Evolutionary conservation across 2,113 vertebrate species (phyloP).

Genomic region (Ctenomys sociabilis): DNA sequence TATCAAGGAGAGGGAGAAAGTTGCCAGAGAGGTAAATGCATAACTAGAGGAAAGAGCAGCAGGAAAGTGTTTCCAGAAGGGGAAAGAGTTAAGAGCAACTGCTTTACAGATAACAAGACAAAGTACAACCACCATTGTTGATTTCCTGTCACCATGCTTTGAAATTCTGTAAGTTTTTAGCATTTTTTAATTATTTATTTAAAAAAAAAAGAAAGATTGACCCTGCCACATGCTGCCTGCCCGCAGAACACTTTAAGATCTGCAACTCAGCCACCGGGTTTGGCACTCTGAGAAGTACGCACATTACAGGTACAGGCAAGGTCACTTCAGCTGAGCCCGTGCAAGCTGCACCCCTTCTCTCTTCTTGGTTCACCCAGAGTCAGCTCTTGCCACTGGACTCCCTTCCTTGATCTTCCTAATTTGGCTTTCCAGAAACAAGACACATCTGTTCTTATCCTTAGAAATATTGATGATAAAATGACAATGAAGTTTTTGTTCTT

Average conservation of each 20-base stretch:
- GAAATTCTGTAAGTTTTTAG: no score
- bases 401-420: background rate
- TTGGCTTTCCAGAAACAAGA: background rate
- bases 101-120: no score
- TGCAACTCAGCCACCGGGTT: background rate
- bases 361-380: background rate
- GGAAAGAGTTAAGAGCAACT: background rate
- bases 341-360: background rate
- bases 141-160: no score
- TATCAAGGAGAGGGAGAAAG: background rate
- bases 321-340: background rate
- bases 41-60: background rate
- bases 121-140: no score
- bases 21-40: background rate
- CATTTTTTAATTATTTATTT: no score
- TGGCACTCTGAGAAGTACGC: background rate
- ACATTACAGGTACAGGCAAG: background rate
- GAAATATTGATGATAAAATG: constrained; percentile 1
- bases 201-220: background rate
- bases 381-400: background rate
- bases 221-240: background rate
- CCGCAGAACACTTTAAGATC: background rate
- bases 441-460: background rate
- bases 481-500: background rate
- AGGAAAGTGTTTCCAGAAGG: background rate